Percentiles rank a stretch among this genome's conserved stretches.
These are phyloP conservation scores for Drepanosiphum platanoidis DNA, from an alignment of 2,888 invertebrate genomes.

Conservation along the genomic window DNA sequence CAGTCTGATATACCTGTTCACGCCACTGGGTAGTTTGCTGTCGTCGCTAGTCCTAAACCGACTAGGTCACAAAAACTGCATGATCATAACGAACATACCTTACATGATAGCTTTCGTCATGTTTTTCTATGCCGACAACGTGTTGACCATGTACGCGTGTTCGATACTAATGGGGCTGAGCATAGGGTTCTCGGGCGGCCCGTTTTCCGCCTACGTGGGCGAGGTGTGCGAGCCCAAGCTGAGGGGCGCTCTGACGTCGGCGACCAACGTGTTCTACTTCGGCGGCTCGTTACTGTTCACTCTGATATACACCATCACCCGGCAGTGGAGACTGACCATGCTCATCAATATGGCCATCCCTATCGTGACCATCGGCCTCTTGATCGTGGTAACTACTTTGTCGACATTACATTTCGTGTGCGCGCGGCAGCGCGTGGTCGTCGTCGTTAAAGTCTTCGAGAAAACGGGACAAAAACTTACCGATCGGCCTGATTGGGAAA, in stretches of 20 bases:
- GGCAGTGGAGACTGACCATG: constrained; percentile 37
- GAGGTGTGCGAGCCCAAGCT: constrained; percentile 56
- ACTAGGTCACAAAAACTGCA: constrained; percentile 46
- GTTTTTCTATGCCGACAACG: constrained; percentile 23
- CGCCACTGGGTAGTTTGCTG: constrained; percentile 16
- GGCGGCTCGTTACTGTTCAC: constrained; percentile 8
- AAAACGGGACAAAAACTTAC: too few relatives aligned
- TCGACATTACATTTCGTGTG: neutral
- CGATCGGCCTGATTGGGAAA: too few relatives aligned
- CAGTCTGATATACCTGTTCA: constrained; percentile 31
- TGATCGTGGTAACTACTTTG: neutral
- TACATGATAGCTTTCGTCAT: constrained; percentile 6
- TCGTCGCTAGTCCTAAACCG: constrained; percentile 13
- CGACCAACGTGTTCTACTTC: constrained; percentile 47
- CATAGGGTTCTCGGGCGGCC: constrained; percentile 37
- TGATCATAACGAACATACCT: constrained; percentile 49
- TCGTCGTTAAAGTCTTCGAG: too few relatives aligned
- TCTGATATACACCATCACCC: neutral
- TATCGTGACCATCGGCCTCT: constrained; percentile 3
- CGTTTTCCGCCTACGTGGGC: constrained; percentile 32
- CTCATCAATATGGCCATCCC: constrained; percentile 27
- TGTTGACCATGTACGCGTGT: constrained; percentile 31
- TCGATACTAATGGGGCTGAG: constrained; percentile 38
- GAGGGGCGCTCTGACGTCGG: constrained; percentile 35
- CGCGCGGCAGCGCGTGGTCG: neutral